Conservation (phyloP, 2,113 vertebrate genomes). For the Heterotilapia buettikoferi region DNA sequence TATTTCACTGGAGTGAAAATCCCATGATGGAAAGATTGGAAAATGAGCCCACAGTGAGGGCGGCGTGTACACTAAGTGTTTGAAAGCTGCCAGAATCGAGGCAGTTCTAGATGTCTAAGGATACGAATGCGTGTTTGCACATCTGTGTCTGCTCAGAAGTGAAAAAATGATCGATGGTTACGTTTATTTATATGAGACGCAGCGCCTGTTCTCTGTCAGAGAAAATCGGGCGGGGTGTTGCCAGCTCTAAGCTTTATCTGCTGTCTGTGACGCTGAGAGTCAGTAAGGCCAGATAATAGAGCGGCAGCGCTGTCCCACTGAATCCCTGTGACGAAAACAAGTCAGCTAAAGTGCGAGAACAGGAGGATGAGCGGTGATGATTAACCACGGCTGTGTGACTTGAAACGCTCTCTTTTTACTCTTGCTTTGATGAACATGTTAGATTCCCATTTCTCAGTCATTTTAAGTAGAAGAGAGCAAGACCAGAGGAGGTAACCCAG, state of each 20-base stretch:
- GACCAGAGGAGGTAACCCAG: not conserved
- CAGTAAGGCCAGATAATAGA: not conserved
- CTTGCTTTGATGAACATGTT: not conserved
- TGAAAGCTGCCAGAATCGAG: not conserved
- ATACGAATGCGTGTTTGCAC: not conserved
- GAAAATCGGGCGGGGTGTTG: not conserved
- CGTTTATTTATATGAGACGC: constrained; percentile 24
- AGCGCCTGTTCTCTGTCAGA: constrained; percentile 40
- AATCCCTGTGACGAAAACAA: constrained; percentile 14
- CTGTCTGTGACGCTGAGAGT: constrained; percentile 1
- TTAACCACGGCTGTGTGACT: not conserved
- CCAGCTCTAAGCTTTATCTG: constrained; percentile 37
- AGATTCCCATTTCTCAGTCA: not conserved
- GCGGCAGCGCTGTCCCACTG: not conserved
- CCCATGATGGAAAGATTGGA: constrained; percentile 14
- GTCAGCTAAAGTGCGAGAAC: not conserved
- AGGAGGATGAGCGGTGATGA: not conserved
- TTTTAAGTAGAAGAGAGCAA: not conserved
- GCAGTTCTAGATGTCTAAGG: not conserved
- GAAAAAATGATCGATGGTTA: not conserved
- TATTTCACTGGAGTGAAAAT: not conserved
- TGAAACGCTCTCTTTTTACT: not conserved
- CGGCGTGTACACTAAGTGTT: not conserved
- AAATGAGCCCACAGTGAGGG: not conserved
- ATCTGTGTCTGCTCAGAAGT: constrained; percentile 28